These are phyloP conservation scores for Pollenia amentaria DNA, from an alignment of 2,888 invertebrate genomes.

Conservation along the genomic window DNA sequence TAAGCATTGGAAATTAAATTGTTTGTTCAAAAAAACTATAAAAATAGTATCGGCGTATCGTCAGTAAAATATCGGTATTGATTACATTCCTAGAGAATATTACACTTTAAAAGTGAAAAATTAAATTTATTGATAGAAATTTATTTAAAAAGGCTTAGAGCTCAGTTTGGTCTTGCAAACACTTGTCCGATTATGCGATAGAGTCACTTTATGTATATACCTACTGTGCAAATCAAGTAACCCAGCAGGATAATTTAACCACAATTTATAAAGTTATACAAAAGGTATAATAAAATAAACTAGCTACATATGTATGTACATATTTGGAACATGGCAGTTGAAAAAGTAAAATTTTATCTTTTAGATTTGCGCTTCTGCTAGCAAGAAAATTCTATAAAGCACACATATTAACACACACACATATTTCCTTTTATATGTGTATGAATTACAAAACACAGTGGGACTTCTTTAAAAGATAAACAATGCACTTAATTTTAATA, in stretches of 20 bases:
- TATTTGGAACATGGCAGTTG: slow-evolving; percentile 26
- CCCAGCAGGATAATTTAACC: slow-evolving; percentile 67
- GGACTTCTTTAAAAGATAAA: slow-evolving; percentile 60
- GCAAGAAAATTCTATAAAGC: slow-evolving; percentile 32
- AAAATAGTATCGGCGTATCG: no score
- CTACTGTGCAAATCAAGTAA: slow-evolving; percentile 27
- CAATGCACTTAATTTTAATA: slow-evolving; percentile 68
- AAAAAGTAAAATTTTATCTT: slow-evolving; percentile 35
- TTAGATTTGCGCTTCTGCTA: neutral
- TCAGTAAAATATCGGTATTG: no score
- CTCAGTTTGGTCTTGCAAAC: no score
- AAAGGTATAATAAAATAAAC: slow-evolving; percentile 38
- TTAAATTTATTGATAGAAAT: no score
- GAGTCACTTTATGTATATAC: no score
- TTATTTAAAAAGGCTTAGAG: no score
- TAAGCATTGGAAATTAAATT: no score
- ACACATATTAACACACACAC: neutral
- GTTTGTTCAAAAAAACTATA: no score
- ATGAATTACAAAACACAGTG: slow-evolving; percentile 57
- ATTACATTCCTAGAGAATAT: no score
- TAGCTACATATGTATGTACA: neutral
- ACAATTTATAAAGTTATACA: slow-evolving; percentile 25
- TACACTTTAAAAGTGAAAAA: no score
- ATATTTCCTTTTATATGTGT: neutral
- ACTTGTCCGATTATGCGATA: no score